A percentile compares a stretch with the other conserved stretches of the same genome.
Evolutionary conservation across 2,888 invertebrate species (phyloP).

Genomic region (Caenorhabditis zanzibari): DNA sequence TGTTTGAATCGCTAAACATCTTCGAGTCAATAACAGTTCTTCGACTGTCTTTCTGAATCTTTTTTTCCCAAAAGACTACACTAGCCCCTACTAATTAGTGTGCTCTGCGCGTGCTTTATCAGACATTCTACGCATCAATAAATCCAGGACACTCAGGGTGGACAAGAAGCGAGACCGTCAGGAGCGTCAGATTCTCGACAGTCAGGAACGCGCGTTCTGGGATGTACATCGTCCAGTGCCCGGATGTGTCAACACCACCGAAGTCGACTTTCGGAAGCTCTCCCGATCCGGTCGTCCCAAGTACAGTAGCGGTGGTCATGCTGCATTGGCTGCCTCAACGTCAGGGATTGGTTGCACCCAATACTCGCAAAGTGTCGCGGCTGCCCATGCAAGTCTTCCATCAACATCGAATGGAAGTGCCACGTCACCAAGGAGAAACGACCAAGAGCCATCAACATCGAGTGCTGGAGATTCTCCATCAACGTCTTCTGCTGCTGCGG

Average conservation of each 20-base stretch:
- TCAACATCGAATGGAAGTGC: slow-evolving; percentile 75
- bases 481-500: slow-evolving; percentile 37
- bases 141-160: slow-evolving; percentile 86
- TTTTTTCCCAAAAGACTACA: slow-evolving; percentile 5
- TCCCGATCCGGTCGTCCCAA: slow-evolving; percentile 86
- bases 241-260: slow-evolving; percentile 98
- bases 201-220: slow-evolving; percentile 99
- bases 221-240: slow-evolving; percentile 99
- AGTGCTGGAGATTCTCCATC: slow-evolving; percentile 45
- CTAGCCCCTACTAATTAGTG: slow-evolving; percentile 46
- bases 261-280: slow-evolving; percentile 97
- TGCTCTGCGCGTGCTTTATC: slow-evolving; percentile 34
- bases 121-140: slow-evolving; percentile 51
- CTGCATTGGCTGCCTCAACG: slow-evolving; percentile 73
- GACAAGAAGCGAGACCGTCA: slow-evolving; percentile 98
- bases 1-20: background rate
- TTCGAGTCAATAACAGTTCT: background rate
- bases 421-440: slow-evolving; percentile 50
- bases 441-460: slow-evolving; percentile 51
- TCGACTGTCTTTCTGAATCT: slow-evolving; percentile 1
- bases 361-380: slow-evolving; percentile 74
- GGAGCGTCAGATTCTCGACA: slow-evolving; percentile 97
- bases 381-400: slow-evolving; percentile 73
- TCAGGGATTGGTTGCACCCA: slow-evolving; percentile 70
- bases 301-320: slow-evolving; percentile 79